Evolutionary conservation across 2,113 vertebrate species (phyloP), one percentile per base, ranked within the genome.

Genomic region (Zapornia atra): DNA sequence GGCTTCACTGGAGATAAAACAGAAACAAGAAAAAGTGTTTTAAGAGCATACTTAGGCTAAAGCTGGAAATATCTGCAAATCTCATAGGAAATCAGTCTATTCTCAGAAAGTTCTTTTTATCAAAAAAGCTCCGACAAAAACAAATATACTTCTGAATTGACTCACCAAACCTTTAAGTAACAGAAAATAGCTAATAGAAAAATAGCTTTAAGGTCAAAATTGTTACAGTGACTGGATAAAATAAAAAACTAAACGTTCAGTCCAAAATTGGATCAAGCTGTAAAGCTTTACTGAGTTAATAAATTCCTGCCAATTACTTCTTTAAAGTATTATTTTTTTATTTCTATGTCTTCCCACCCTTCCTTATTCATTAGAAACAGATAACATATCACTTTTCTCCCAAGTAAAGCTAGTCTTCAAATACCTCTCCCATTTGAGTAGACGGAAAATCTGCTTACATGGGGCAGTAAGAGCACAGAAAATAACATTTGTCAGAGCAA

Each of bases 151-250:
- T 92, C 61, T 93, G 83, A 87, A 92, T 21, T 94, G 86, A 94
- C 61, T 94, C 90, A 90, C 38, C 64, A 89, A 92, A 89, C 69
- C 73, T 76, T 92, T 92, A 96, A 94, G 38, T 64, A 92, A 93
- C 12, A 92, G 65, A 81, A 95, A 87, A 90, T 18, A 91, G 19
- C 82, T 94, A 83, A 80, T 8, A 88, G 88, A 78, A 94, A 93
- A 94, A 86, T 77, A 78, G 66, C 42, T 86, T 92, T 96, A 94
- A 92, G 91, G 88, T 96, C 76, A 96, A 71, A 95, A 92, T 84
- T 82, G 33, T 83, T 96, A 86, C 51, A 84, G 77, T 72, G 44
- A 82, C 48, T 79, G 54, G 17, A 91, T 88, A 92, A 94, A 96
- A 94, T 86, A 93, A 92, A 46, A 91, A 93, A 48, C 77, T 65